Evolutionary conservation across 1,140 invertebrate genomes (phyloP), one percentile per base, ranked within the genome.

Genomic region (Matsumurasca onukii): DNA sequence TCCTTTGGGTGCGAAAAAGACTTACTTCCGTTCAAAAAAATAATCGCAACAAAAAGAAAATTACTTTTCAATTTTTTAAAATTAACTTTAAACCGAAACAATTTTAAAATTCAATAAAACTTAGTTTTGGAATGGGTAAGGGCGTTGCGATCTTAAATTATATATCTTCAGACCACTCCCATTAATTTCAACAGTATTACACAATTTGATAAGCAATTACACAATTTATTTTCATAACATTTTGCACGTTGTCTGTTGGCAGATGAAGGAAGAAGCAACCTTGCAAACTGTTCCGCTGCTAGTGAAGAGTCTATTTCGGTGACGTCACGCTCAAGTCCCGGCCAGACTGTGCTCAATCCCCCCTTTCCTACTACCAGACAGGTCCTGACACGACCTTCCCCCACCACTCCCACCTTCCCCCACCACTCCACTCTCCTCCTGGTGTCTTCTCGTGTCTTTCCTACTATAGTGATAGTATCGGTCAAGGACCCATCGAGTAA

Each of bases 201-300:
- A 5, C 20, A 55, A 55, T 13, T 24, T 5, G 51, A 55, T 5
- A 13, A 22, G 24, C 51, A 24, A 9, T 5, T 9, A 9, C 5
- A 12, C 12, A 55, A n/a, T 13, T 55, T 55, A 55, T 12, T 22
- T 9, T 55, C 5, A 13, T 24, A 55, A 9, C 24, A 13, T 13
- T 22, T 12, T 13, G 5, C 5, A 20, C 24, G 12, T 5, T 13
- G 15, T 55, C 24, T 55, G 24, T 15, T 30, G 59, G 1, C 59
- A 63, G 59, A 63, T 63, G 59, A 63, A 63, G 59, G 59, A 63
- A 63, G 59, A n/a, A n/a, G n/a, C 27, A 17, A 12, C 59, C 29
- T 24, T 63, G 29, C 15, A 29, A 31, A 9, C 30, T 63, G 25
- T 63, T 63, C 29, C 29, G 15, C n/a, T 63, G 59, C 59, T 63